Percentiles rank a stretch among this genome's conserved stretches.
These are phyloP conservation scores for Merluccius polli DNA, from an alignment of 2,797 vertebrate species.

Conservation along the genomic window DNA sequence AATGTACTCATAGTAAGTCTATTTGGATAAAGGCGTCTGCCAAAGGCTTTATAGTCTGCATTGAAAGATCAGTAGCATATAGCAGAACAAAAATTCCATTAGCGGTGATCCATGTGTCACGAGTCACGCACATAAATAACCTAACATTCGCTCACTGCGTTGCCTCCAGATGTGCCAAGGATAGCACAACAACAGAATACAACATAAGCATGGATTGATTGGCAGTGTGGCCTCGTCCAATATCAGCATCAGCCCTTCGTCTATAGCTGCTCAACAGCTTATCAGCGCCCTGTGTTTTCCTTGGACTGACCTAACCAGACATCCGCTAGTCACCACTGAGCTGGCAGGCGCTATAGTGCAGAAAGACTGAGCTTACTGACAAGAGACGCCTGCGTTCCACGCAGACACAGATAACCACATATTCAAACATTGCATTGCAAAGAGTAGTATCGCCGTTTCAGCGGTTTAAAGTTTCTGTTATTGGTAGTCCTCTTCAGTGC, in stretches of 20 bases:
- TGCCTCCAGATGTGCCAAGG: constrained; percentile 6
- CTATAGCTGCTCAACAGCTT: constrained; percentile 33
- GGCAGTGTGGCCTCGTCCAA: background rate
- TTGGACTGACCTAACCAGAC: constrained; percentile 33
- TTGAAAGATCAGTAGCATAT: background rate
- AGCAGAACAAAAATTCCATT: constrained; percentile 24
- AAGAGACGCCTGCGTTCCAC: constrained; percentile 38
- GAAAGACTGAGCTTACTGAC: constrained; percentile 59
- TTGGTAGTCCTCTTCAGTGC: constrained; percentile 21
- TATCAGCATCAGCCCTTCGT: constrained; percentile 30
- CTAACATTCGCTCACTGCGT: constrained; percentile 1
- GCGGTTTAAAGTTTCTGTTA: constrained; percentile 18
- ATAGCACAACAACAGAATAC: background rate
- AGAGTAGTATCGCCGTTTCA: constrained; percentile 18
- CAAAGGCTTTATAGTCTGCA: background rate
- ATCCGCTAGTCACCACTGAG: constrained; percentile 31
- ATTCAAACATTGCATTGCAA: constrained; percentile 19
- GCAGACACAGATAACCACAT: constrained; percentile 28
- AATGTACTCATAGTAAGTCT: background rate
- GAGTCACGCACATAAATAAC: background rate
- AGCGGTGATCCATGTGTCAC: constrained; percentile 10
- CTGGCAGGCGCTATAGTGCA: constrained; percentile 50
- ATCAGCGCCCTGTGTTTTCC: constrained; percentile 56
- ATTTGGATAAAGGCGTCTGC: background rate
- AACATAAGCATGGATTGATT: constrained; percentile 1